Evolutionary conservation across 1,140 invertebrate species (phyloP).

Genomic region (Bombus huntii): DNA sequence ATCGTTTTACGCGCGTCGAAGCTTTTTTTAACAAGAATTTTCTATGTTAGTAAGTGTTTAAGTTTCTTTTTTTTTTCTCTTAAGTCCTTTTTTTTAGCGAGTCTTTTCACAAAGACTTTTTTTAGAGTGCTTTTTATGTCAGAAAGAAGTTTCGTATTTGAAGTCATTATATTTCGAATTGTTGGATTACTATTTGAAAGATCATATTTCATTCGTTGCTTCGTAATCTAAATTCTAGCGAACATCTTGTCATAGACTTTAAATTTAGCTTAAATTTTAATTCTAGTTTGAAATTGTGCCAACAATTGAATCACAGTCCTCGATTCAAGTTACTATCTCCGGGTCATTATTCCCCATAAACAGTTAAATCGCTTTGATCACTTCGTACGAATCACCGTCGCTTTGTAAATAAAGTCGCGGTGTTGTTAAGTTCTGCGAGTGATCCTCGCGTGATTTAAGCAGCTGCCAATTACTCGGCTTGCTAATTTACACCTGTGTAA

Average conservation of each 20-base stretch:
- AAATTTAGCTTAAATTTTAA: background rate
- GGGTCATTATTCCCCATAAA: background rate
- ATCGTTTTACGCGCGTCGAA: too few species aligned
- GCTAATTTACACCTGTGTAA: slow-evolving; percentile 30
- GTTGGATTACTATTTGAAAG: background rate
- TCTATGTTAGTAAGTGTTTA: background rate
- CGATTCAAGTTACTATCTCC: background rate
- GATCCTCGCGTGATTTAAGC: slow-evolving; percentile 2
- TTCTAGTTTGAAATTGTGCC: background rate
- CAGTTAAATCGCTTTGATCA: background rate
- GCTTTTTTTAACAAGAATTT: too few species aligned
- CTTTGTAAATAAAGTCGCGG: slow-evolving; percentile 14
- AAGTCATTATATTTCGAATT: background rate
- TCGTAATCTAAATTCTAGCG: background rate
- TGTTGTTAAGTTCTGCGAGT: background rate
- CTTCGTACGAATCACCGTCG: background rate
- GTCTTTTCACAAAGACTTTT: background rate
- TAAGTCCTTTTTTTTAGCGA: background rate
- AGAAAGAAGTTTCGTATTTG: background rate
- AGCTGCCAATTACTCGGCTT: slow-evolving; percentile 26
- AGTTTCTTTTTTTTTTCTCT: background rate
- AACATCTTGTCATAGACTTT: background rate
- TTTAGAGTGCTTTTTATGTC: background rate
- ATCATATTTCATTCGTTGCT: background rate
- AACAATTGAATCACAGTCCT: background rate